These are phyloP conservation scores for Kryphioiulus occultus DNA, from an alignment of 2,888 invertebrate species.

Conservation along the genomic window DNA sequence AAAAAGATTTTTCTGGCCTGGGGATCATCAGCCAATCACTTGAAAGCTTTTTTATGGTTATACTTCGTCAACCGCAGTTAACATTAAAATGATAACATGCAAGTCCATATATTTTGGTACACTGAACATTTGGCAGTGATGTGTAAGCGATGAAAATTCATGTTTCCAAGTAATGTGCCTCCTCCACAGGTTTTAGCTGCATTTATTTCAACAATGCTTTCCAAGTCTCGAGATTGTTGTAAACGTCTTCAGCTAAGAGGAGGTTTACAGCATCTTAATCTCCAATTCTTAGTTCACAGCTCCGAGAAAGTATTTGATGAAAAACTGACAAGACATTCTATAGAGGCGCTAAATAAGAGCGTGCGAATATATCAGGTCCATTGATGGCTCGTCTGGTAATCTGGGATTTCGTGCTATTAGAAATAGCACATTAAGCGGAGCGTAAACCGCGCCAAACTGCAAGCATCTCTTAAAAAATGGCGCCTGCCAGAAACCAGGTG, in stretches of 20 bases:
- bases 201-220: background rate
- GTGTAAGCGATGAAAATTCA: background rate
- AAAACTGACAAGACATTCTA: background rate
- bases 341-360: background rate
- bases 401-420: background rate
- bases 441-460: background rate
- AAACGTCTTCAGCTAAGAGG: too few relatives aligned
- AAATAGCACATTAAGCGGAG: background rate
- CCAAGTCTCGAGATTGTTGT: background rate
- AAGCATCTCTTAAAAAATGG: background rate
- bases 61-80: too few relatives aligned
- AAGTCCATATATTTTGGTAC: too few relatives aligned
- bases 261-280: background rate
- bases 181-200: background rate
- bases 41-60: too few relatives aligned
- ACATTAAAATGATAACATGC: too few relatives aligned
- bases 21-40: too few relatives aligned
- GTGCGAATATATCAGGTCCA: background rate
- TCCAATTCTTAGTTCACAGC: background rate
- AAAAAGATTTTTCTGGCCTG: too few relatives aligned
- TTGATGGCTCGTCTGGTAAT: background rate
- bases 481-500: background rate
- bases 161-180: too few relatives aligned
- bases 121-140: too few relatives aligned
- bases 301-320: background rate